Evolutionary conservation across 1,140 invertebrate genomes (phyloP).

Genomic region (Plodia interpunctella): DNA sequence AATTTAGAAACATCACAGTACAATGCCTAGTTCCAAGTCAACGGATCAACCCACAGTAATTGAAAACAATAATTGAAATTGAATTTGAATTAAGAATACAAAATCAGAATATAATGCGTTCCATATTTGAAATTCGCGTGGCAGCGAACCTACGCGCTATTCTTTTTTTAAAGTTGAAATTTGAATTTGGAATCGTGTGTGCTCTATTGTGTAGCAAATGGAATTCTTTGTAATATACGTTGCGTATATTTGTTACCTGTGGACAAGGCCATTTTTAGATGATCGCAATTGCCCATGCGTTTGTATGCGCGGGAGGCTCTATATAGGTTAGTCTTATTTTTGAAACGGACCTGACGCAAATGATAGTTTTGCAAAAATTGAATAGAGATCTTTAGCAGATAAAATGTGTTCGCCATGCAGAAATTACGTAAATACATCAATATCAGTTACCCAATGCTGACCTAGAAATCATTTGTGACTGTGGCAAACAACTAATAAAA

Average conservation of each 20-base stretch:
- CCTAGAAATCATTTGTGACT: constrained; percentile 17
- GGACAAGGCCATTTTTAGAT: constrained; percentile 27
- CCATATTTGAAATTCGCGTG: constrained; percentile 68
- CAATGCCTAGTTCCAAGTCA: constrained; percentile 25
- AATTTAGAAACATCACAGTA: constrained; percentile 23
- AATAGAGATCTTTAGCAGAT: constrained; percentile 49
- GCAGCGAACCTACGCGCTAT: constrained; percentile 46
- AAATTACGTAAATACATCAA: constrained; percentile 23
- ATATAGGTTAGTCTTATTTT: constrained; percentile 20
- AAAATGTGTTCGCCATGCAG: constrained; percentile 24
- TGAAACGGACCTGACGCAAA: constrained; percentile 19
- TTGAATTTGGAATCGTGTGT: constrained; percentile 71
- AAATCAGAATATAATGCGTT: constrained; percentile 68
- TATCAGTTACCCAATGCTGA: constrained; percentile 18
- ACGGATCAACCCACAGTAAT: constrained; percentile 52
- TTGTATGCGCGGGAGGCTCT: constrained; percentile 13
- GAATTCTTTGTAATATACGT: constrained; percentile 51
- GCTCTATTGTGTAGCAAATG: constrained; percentile 69
- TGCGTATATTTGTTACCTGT: constrained; percentile 45
- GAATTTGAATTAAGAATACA: constrained; percentile 69
- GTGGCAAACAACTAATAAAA: constrained; percentile 15
- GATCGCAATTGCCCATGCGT: constrained; percentile 18
- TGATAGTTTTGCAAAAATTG: constrained; percentile 49
- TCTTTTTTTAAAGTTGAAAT: constrained; percentile 63
- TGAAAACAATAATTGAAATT: constrained; percentile 74